Evolutionary conservation across 2,797 vertebrate genomes (phyloP).

Genomic region (Luscinia luscinia): DNA sequence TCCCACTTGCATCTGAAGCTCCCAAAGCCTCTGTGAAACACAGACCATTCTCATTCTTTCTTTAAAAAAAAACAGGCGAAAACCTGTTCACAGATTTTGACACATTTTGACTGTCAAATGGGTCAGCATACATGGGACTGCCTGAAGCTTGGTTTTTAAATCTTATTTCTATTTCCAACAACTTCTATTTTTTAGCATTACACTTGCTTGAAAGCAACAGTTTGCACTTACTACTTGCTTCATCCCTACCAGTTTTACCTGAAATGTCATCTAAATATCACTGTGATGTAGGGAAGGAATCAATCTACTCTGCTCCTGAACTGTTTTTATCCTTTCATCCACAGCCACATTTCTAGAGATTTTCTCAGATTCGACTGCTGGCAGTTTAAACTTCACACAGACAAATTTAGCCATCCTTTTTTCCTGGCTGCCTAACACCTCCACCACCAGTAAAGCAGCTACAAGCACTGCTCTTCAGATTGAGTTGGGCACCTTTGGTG

Average conservation of each 20-base stretch:
- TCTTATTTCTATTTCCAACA: conserved; percentile 17
- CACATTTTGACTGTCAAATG: conserved; percentile 25
- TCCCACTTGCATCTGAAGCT: not conserved
- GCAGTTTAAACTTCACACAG: not conserved
- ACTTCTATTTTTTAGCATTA: not conserved
- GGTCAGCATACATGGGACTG: not conserved
- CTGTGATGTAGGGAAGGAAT: not conserved
- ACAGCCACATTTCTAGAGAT: not conserved
- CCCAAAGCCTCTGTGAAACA: not conserved
- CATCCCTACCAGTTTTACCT: conserved; percentile 36
- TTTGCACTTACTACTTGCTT: conserved; percentile 52
- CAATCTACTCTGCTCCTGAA: not conserved
- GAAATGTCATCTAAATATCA: conserved; percentile 64
- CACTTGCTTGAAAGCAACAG: conserved; percentile 43
- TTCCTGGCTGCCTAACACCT: not conserved
- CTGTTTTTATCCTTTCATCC: not conserved
- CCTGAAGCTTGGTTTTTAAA: not conserved
- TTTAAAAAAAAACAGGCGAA: not conserved
- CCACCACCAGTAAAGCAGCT: not conserved
- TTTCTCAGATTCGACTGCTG: not conserved
- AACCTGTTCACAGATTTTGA: not conserved
- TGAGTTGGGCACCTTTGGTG: not conserved
- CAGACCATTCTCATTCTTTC: not conserved
- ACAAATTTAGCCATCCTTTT: not conserved
- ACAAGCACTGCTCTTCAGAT: not conserved